phyloP scores from a whole-genome alignment of 2,888 invertebrate genomes.

The Rhamnusium bicolor region DNA sequence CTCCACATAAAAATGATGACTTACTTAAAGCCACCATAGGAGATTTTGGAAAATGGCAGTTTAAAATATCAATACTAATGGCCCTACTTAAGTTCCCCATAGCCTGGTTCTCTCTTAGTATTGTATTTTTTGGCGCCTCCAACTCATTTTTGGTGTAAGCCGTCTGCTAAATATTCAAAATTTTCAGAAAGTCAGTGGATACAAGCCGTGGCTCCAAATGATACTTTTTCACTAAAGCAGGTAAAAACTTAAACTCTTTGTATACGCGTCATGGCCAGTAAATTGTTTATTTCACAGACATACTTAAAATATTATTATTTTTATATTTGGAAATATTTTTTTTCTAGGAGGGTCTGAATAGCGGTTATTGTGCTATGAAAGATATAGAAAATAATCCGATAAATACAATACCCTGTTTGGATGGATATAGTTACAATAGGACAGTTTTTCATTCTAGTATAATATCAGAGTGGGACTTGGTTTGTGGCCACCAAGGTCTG shows the following conservation, averaged over 20 bases:
- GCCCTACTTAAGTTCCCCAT: conserved; percentile 75
- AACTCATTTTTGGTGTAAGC: conserved; percentile 75
- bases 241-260: conserved; percentile 40
- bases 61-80: conserved; percentile 73
- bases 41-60: conserved; percentile 77
- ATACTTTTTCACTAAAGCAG: conserved; percentile 38
- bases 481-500: conserved; percentile 75
- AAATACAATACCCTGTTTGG: conserved; percentile 56
- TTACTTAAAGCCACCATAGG: conserved; percentile 69
- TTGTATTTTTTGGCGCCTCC: conserved; percentile 77
- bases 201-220: conserved; percentile 59
- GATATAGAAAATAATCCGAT: conserved; percentile 41
- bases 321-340: background rate
- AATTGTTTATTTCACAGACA: no score
- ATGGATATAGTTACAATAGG: conserved; percentile 74
- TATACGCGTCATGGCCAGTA: no score
- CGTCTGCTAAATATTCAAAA: conserved; percentile 60
- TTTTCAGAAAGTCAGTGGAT: conserved; percentile 71
- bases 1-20: conserved; percentile 25
- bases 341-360: conserved; percentile 58
- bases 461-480: conserved; percentile 78
- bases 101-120: conserved; percentile 78
- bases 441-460: conserved; percentile 77
- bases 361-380: conserved; percentile 62
- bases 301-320: background rate